phyloP scores from a whole-genome alignment of 2,113 vertebrate genomes.

The Brachyhypopomus gauderio region DNA sequence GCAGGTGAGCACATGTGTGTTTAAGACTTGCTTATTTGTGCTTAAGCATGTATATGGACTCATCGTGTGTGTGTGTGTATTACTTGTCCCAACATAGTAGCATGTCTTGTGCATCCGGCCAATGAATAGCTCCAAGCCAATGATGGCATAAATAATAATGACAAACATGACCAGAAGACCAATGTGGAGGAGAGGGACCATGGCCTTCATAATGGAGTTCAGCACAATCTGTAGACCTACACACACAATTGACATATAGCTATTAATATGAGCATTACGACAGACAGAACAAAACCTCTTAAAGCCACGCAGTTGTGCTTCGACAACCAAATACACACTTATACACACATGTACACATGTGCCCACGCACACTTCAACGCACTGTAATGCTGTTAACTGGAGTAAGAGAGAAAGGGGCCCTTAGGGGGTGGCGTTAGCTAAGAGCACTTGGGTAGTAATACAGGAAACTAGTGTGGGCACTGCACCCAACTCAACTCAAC shows the following conservation, averaged over 20 bases:
- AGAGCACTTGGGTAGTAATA: too few species aligned
- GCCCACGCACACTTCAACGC: conserved; percentile 23
- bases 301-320: too few species aligned
- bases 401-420: too few species aligned
- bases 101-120: conserved; percentile 94
- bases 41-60: conserved; percentile 6
- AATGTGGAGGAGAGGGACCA: conserved; percentile 92
- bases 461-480: too few species aligned
- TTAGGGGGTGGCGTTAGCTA: too few species aligned
- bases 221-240: conserved; percentile 91
- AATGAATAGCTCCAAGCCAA: conserved; percentile 92
- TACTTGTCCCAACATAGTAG: conserved; percentile 80
- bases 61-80: background rate
- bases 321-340: background rate
- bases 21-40: conserved; percentile 1
- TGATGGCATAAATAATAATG: conserved; percentile 96
- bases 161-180: conserved; percentile 91
- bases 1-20: background rate
- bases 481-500: too few species aligned
- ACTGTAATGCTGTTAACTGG: background rate
- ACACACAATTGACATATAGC: conserved; percentile 20
- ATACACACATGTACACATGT: conserved; percentile 60
- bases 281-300: too few species aligned
- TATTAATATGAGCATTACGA: too few species aligned
- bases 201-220: conserved; percentile 95